Evolutionary conservation across 2,888 invertebrate genomes (phyloP).

Genomic region (Macroteleia sp.): DNA sequence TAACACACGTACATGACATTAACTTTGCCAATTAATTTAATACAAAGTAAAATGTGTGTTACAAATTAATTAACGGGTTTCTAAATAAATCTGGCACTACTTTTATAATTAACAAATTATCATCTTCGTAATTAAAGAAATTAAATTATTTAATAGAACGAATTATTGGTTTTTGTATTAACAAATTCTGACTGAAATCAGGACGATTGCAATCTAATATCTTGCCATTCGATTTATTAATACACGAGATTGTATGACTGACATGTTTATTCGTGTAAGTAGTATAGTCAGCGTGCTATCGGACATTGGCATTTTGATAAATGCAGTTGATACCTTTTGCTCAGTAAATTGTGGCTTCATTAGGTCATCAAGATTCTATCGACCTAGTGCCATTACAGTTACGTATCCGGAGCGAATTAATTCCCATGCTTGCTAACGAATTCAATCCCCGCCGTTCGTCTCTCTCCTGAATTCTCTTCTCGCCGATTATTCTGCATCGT

Average conservation of each 20-base stretch:
- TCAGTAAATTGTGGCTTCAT: constrained; percentile 68
- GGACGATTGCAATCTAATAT: not conserved
- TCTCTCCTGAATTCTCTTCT: constrained; percentile 42
- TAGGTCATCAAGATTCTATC: constrained; percentile 71
- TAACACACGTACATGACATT: no score
- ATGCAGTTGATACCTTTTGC: constrained; percentile 58
- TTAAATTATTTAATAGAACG: no score
- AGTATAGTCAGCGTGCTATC: constrained; percentile 44
- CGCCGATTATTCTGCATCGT: constrained; percentile 49
- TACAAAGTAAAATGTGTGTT: no score
- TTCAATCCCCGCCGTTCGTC: constrained; percentile 59
- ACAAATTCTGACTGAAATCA: not conserved
- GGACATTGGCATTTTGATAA: constrained; percentile 52
- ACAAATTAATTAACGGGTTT: no score
- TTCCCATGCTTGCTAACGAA: constrained; percentile 72
- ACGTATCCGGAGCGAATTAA: constrained; percentile 72
- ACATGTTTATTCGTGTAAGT: constrained; percentile 45
- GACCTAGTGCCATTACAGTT: constrained; percentile 69
- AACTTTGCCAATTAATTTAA: no score
- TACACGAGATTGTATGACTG: constrained; percentile 18
- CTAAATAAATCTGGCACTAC: no score
- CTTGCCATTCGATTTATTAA: constrained; percentile 19
- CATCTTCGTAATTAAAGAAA: no score
- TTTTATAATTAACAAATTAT: no score
- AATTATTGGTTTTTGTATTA: no score